Base-by-base conservation (phyloP, 2,113 vertebrate species). In the Oreochromis aureus region DNA sequence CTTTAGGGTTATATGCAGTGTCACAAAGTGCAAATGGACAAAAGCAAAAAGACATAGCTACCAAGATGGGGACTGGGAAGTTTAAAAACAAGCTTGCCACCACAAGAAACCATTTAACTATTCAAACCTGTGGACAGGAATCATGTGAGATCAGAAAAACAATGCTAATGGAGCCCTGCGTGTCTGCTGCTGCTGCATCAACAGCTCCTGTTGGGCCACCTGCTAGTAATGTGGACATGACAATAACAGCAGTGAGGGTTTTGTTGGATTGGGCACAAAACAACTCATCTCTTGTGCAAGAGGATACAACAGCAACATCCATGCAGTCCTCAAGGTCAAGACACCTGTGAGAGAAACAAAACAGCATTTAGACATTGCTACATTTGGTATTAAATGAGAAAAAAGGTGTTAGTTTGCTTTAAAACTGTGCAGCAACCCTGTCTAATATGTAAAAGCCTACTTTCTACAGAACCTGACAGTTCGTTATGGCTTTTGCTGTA, bases 401-500 rank as follows among this genome's bases (percentile, higher is more conserved):
- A 51, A 53, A 78, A 19, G 6, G 27, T 34, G 18, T 78, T 32
- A 32, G 30, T 53, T 51, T 78, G 44, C 27, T 48, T 76, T 48
- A 48, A 53, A 48, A 51, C 30, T 48, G 71, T 48, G 41, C 41
- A 46, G 3, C 39, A 78, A 32, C 1, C 0, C 46, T 9, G 73
- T 53, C 10, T 78, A 19, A 78, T 78, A 78, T 78, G 27, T 13
- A 78, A 51, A 32, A 51, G 44, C 44, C 61, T 12, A 78, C 41
- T 41, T 80, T 80, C 46, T 78, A 58, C 82, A 61, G 71, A 83
- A 59, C 82, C 85, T 80, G 91, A 90, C 73, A 82, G 73, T 66
- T 73, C 63, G 84, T 91, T 90, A 89, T 61, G 76, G 58, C 78
- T 89, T 81, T 18, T 30, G 56, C 81, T 32, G 61, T 83, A 95